Evolutionary conservation across 2,113 vertebrate species (phyloP).

Genomic region (Prionailurus viverrinus): DNA sequence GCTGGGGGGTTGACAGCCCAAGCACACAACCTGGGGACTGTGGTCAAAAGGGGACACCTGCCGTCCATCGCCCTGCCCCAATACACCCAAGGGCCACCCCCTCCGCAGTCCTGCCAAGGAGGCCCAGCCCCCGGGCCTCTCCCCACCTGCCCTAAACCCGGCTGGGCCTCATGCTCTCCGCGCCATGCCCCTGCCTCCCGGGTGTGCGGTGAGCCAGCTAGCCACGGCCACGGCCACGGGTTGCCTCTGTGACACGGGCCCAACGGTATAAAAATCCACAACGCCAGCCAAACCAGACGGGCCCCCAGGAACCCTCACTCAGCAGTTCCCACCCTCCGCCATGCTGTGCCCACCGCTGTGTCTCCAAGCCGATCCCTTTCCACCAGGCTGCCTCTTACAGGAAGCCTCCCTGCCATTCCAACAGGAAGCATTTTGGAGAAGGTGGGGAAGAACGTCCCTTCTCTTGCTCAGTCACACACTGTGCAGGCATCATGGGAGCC

Average conservation of each 20-base stretch:
- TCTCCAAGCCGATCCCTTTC: neutral
- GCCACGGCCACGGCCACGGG: neutral
- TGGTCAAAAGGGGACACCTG: neutral
- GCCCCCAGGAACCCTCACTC: neutral
- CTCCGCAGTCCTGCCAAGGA: neutral
- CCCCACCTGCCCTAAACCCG: neutral
- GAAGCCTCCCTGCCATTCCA: neutral
- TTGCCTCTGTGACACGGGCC: fast-evolving
- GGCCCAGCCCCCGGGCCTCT: neutral
- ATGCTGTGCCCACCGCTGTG: neutral
- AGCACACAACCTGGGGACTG: neutral
- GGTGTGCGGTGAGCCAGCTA: neutral
- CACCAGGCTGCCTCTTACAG: neutral
- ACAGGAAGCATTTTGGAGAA: neutral
- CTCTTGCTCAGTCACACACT: neutral
- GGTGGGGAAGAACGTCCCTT: no score
- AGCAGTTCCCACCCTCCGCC: neutral
- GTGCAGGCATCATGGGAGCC: neutral
- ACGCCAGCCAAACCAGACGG: neutral
- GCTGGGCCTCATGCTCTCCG: fast-evolving
- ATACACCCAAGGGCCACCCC: neutral
- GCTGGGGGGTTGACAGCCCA: neutral
- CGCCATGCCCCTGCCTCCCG: neutral
- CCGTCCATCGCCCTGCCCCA: fast-evolving
- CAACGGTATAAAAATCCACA: neutral